Base-by-base conservation (phyloP, 2,113 vertebrate genomes). In the Cololabis saira region DNA sequence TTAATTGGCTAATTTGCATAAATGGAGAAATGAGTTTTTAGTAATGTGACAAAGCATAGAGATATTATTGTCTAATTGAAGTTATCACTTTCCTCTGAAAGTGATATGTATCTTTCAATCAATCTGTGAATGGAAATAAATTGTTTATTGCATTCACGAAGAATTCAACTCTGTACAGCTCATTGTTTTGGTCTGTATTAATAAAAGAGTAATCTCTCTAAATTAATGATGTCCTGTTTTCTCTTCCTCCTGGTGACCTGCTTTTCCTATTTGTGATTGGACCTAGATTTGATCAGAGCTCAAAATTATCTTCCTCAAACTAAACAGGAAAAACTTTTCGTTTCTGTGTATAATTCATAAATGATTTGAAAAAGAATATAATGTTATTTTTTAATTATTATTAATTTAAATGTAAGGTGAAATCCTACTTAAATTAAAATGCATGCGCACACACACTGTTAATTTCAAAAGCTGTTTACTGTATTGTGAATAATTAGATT, bases 1-100 rank as follows among this genome's bases (percentile, higher is more conserved):
- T 81, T 83, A 80, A 86, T 71, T 80, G 53, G 67, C 42, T 19
- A 19, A 83, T 83, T 87, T 87, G 72, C 82, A 86, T 85, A 77
- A 54, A 67, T 61, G 47, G 14, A 59, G 52, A 69, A 68, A 76
- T 70, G 6, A 68, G 50, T 67, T 69, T 59, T 82, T 8, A 45
- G 79, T 63, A 0, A 66, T 62, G 65, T 21, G 37, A 63, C 62
- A 76, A 82, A 73, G 68, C 57, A 61, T 27, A 33, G 50, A 71
- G 49, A 65, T 62, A 80, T 18, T 41, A 43, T 56, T 71, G 40
- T 76, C 33, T 62, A 13, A n/a, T 67, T 71, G 22, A 50, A 63
- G 44, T 61, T 43, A 76, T 82, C 71, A 41, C 16, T 61, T 75
- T 63, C 48, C 66, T 44, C 5, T 62, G 62, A 83, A n/a, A 49